These are phyloP conservation scores for Tinamus guttatus DNA, from an alignment of 2,113 vertebrate species.

Conservation along the genomic window DNA sequence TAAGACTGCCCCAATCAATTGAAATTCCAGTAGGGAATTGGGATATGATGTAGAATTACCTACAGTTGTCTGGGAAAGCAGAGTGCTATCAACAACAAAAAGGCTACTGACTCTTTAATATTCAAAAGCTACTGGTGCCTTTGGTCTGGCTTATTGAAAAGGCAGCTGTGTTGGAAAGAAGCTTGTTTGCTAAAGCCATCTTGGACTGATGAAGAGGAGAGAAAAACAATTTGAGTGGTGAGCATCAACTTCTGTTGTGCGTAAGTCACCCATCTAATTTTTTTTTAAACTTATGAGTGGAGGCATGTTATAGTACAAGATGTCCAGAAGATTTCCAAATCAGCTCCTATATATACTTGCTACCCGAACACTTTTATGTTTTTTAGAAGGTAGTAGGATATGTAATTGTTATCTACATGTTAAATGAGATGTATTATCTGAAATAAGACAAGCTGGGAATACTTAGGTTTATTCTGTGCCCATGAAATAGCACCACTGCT, in stretches of 20 bases:
- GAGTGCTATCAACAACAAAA: not conserved
- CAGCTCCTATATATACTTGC: not conserved
- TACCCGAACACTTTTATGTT: not conserved
- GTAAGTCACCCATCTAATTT: not conserved
- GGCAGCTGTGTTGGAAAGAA: not conserved
- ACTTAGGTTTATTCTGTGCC: not conserved
- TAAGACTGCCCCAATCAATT: not conserved
- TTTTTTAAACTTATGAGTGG: not conserved
- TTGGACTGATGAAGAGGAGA: not conserved
- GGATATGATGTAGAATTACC: not conserved
- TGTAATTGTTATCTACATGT: not conserved
- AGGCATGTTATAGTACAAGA: fast-evolving
- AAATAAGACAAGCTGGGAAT: not conserved
- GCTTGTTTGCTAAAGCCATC: not conserved
- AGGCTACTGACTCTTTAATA: not conserved
- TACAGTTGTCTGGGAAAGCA: not conserved
- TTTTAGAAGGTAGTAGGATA: not conserved
- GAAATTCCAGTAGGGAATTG: not conserved
- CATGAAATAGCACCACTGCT: not conserved
- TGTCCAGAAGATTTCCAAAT: not conserved
- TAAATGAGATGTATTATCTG: not conserved
- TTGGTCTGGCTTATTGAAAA: not conserved
- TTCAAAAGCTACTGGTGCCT: not conserved
- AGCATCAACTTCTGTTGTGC: not conserved
- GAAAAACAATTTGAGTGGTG: not conserved